A percentile compares a stretch with the other conserved stretches of the same genome.
Evolutionary conservation across 2,888 invertebrate species (phyloP).

Genomic region (Pristionchus fissidentatus): DNA sequence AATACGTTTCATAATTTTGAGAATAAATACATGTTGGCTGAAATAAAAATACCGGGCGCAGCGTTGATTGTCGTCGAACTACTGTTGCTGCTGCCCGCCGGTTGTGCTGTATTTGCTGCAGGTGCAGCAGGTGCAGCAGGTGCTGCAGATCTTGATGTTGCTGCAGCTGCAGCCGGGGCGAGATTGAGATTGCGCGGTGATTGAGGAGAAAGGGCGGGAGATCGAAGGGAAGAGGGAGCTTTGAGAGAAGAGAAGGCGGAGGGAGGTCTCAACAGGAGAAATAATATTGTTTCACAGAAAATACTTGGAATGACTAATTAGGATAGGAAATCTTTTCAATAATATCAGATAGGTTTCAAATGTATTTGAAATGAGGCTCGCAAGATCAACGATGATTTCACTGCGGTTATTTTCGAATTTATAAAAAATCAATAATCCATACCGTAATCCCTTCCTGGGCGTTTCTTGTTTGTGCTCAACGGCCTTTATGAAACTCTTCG

Average conservation of each 20-base stretch:
- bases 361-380: too few relatives aligned
- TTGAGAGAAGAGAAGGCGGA: not conserved
- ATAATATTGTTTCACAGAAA: too few relatives aligned
- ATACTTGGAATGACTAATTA: not conserved
- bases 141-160: not conserved
- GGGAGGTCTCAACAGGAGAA: not conserved
- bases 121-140: not conserved
- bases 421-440: not conserved
- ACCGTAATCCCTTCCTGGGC: constrained; percentile 32
- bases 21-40: not conserved
- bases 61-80: not conserved
- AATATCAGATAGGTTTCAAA: too few relatives aligned
- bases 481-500: constrained; percentile 27
- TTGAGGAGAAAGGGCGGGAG: constrained; percentile 26
- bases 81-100: too few relatives aligned
- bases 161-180: not conserved
- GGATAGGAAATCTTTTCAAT: too few relatives aligned
- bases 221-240: not conserved
- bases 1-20: too few relatives aligned
- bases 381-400: too few relatives aligned
- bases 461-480: not conserved
- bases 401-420: too few relatives aligned
- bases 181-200: not conserved
- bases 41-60: not conserved
- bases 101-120: not conserved